Evolutionary conservation across 2,113 vertebrate genomes (phyloP), one percentile per base, ranked within the genome.

Genomic region (Setophaga coronata): DNA sequence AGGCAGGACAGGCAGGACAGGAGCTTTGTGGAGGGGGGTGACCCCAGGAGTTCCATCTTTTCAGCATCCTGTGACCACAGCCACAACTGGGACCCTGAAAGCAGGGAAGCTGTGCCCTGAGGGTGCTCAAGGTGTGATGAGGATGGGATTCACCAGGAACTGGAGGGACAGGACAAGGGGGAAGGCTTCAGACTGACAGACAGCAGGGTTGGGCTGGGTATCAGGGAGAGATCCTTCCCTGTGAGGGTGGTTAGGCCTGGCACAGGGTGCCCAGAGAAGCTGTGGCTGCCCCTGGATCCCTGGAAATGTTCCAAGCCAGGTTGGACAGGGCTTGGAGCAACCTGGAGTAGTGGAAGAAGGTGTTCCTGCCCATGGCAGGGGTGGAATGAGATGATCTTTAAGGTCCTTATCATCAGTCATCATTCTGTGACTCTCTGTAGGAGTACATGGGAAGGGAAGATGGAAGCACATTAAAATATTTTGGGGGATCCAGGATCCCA

Each of bases 241-340:
- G 23, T 5, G 33, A 58, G 28, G 33, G 10, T 1, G 51, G 0
- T 0, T 1, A 73, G 51, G 8, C 23, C 36, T 58, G 77, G 15
- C 51, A 82, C 33, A n/a, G 14, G 23, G 0, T 74, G 18, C 33
- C 13, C 77, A 66, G 45, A 60, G 69, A 4, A 74, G 28, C 45
- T 82, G 61, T n/a, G 78, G 45, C 45, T 60, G 45, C 45, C 5
- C n/a, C 53, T 53, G 48, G 34, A 40, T 34, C 13, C 47, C 47
- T 89, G 78, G 28, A 2, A 69, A 4, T 34, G 11, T 40, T 0
- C 47, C 0, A 48, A 29, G 17, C 14, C 19, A 25, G 47, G 13
- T 0, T 89, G 60, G 10, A 53, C 0, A 0, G 26, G 23, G 8
- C 19, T 66, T 14, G 4, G 47, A 54, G 62, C 20, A 26, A 0